Conservation (phyloP, 2,113 vertebrate genomes). For the Cercopithecus mona region DNA sequence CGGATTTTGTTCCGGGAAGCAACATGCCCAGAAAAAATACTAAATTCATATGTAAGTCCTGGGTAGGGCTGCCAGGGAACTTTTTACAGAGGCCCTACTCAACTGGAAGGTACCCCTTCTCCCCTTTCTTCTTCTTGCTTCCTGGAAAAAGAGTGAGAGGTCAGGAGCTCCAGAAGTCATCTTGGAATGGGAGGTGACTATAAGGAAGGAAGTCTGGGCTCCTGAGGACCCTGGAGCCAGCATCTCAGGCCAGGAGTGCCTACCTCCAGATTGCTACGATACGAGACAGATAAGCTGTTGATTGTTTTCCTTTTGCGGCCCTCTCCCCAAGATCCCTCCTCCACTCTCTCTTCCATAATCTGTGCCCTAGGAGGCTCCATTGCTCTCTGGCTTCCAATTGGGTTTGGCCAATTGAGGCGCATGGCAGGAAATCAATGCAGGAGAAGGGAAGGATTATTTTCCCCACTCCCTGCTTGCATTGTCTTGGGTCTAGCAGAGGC, state of each 20-base stretch:
- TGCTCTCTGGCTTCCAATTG: not conserved
- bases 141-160: not conserved
- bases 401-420: not conserved
- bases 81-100: not conserved
- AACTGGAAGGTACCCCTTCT: not conserved
- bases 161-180: not conserved
- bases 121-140: not conserved
- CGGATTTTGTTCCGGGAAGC: not conserved
- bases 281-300: not conserved
- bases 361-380: not conserved
- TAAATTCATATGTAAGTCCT: not conserved
- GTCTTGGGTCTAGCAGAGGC: not conserved
- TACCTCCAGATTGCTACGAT: not conserved
- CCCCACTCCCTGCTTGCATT: not conserved
- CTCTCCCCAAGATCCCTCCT: not conserved
- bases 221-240: not conserved
- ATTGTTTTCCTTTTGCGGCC: not conserved
- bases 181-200: not conserved
- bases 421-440: not conserved
- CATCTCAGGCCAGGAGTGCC: not conserved
- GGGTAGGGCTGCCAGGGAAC: not conserved
- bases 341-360: not conserved
- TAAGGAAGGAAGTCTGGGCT: not conserved
- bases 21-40: not conserved
- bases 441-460: not conserved